phyloP scores from a whole-genome alignment of 2,113 vertebrate species.

The Oncorhynchus kisutch region DNA sequence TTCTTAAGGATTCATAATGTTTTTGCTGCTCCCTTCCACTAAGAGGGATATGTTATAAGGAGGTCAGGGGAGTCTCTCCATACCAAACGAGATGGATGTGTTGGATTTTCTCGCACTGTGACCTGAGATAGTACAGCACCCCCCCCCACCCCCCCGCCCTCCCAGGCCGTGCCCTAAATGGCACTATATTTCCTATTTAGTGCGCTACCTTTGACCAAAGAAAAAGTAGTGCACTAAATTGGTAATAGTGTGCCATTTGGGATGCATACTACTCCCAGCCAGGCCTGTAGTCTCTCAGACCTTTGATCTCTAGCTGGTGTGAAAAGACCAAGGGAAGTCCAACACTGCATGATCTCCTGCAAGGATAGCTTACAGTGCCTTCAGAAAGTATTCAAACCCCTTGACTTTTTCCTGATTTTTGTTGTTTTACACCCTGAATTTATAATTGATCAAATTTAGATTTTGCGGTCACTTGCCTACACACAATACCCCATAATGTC shows the following conservation, averaged over 20 bases:
- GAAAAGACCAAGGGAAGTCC: background rate
- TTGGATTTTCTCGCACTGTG: slow-evolving; percentile 29
- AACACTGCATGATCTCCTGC: background rate
- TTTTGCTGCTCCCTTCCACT: slow-evolving; percentile 22
- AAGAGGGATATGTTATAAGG: slow-evolving; percentile 16
- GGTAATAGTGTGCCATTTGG: no score
- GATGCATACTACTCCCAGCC: background rate
- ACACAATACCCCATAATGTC: no score
- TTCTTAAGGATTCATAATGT: slow-evolving; percentile 45
- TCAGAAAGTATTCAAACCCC: no score
- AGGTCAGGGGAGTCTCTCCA: slow-evolving; percentile 35
- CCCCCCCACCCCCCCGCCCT: no score
- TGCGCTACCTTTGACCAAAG: no score
- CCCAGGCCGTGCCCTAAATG: no score
- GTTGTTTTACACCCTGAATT: no score
- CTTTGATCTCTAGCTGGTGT: slow-evolving; percentile 22
- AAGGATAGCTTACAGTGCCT: background rate
- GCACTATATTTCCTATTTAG: no score
- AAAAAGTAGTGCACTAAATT: no score
- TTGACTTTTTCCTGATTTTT: background rate
- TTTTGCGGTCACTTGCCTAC: no score
- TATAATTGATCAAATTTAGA: no score
- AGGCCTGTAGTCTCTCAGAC: slow-evolving; percentile 10
- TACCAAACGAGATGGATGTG: slow-evolving; percentile 38
- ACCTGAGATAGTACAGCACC: slow-evolving; percentile 10